These are phyloP conservation scores for Tetrapedia diversipes DNA, from an alignment of 2,888 invertebrate species.

Conservation along the genomic window DNA sequence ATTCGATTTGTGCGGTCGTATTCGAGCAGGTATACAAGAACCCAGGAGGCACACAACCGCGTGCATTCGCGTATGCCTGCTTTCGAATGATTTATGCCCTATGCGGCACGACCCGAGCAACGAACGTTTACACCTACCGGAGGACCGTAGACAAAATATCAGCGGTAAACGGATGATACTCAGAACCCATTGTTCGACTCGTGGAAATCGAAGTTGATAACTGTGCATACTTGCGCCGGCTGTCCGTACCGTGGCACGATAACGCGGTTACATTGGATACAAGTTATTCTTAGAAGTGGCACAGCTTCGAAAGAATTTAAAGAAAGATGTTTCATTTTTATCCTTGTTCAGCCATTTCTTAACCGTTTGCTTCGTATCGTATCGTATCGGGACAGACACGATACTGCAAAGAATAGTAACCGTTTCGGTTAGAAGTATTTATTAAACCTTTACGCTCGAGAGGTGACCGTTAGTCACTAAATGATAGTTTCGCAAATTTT, in stretches of 20 bases:
- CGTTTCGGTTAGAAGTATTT: too few relatives aligned
- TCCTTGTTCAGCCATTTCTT: too few relatives aligned
- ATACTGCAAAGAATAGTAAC: too few relatives aligned
- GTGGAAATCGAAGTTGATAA: slow-evolving; percentile 63
- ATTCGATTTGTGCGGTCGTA: slow-evolving; percentile 8
- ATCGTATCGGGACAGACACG: too few relatives aligned
- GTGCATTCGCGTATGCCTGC: slow-evolving; percentile 38
- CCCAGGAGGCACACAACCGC: slow-evolving; percentile 42
- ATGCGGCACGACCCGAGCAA: slow-evolving; percentile 52
- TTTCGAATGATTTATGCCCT: slow-evolving; percentile 63
- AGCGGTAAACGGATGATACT: slow-evolving; percentile 72
- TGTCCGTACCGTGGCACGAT: slow-evolving; percentile 9
- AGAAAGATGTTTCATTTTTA: not conserved
- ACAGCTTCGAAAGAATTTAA: not conserved
- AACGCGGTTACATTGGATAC: slow-evolving; percentile 17
- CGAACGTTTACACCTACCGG: slow-evolving; percentile 53
- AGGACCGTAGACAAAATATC: slow-evolving; percentile 77
- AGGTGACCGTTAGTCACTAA: too few relatives aligned
- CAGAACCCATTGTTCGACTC: slow-evolving; percentile 67
- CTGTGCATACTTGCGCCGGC: slow-evolving; percentile 17
- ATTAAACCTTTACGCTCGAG: too few relatives aligned
- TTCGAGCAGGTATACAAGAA: slow-evolving; percentile 27
- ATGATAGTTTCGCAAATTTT: too few relatives aligned
- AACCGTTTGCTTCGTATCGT: too few relatives aligned
- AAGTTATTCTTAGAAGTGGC: slow-evolving; percentile 36